Evolutionary conservation across 2,113 vertebrate species (phyloP), one percentile per base, ranked within the genome.

Genomic region (Stegostoma tigrinum): DNA sequence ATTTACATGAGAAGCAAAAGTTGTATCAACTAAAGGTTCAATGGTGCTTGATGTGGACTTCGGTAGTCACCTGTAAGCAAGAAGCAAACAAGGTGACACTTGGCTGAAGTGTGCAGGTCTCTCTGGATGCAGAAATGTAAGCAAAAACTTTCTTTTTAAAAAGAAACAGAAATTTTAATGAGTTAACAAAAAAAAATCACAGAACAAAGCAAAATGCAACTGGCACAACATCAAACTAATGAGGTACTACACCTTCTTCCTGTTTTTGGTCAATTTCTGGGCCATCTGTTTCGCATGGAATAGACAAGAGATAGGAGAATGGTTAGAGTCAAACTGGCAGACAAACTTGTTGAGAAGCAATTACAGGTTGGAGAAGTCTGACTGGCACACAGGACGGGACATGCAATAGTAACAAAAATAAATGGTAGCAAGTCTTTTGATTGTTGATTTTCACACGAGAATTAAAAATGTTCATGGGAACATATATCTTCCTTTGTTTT

Each of bases 261-360:
- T 99, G 99, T 98, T 99, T 98, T 99, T 99, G 98, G 98, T 98
- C 98, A 98, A 98, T 99, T 99, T 99, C 98, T 99, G 99, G 98
- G 99, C 98, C 98, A 98, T 99, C 99, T 99, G 99, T 98, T 98
- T 98, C 96, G 98, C 98, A 98, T 98, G 98, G 97, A 98, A 99
- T 96, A 99, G 98, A 98, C 97, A 99, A 90, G 97, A 98, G 96
- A 99, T 96, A 98, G 98, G 98, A 99, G 97, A 98, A 98, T 94
- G 96, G 98, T 99, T 98, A 99, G 98, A 98, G 96, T 96, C 97
- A 97, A 97, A 34, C 70, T 96, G 96, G 96, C 96, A 97, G 97
- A 97, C 96, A 97, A 96, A 97, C 96, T 96, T 96, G 96, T 94
- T 96, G 94, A 97, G 96, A 96, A 97, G 97, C 97, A 96, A 86